phyloP scores from a whole-genome alignment of 2,797 vertebrate species.

The Sebastes variabilis region DNA sequence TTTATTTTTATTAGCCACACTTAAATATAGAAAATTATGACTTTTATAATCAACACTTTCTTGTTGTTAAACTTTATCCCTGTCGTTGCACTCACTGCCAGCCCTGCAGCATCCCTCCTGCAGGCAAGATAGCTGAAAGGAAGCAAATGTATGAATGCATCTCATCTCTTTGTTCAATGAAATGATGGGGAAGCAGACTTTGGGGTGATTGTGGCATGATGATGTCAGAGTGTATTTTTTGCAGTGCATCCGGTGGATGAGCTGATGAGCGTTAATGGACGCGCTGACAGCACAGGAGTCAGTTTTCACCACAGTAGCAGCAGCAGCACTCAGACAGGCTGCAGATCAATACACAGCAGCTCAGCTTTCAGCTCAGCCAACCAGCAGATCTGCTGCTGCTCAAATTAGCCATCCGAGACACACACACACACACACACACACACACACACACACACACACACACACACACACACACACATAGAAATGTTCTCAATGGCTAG shows the following conservation, averaged over 20 bases:
- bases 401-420: neutral
- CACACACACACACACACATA: neutral
- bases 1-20: too few species aligned
- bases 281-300: conserved; percentile 45
- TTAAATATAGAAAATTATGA: neutral
- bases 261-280: conserved; percentile 48
- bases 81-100: neutral
- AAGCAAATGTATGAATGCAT: neutral
- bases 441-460: neutral
- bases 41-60: neutral
- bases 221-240: neutral
- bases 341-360: conserved; percentile 53
- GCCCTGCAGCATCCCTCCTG: neutral
- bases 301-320: conserved; percentile 40
- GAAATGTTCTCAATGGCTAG: neutral
- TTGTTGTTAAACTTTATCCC: neutral
- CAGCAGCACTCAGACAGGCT: conserved; percentile 53
- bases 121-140: neutral
- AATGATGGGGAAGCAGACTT: neutral
- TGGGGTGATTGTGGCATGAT: neutral
- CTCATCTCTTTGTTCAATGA: too few species aligned
- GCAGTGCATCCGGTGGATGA: conserved; percentile 7
- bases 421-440: neutral
- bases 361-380: conserved; percentile 47
- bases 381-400: conserved; percentile 19